Evolutionary conservation across 2,113 vertebrate genomes (phyloP).

Genomic region (Meriones unguiculatus): DNA sequence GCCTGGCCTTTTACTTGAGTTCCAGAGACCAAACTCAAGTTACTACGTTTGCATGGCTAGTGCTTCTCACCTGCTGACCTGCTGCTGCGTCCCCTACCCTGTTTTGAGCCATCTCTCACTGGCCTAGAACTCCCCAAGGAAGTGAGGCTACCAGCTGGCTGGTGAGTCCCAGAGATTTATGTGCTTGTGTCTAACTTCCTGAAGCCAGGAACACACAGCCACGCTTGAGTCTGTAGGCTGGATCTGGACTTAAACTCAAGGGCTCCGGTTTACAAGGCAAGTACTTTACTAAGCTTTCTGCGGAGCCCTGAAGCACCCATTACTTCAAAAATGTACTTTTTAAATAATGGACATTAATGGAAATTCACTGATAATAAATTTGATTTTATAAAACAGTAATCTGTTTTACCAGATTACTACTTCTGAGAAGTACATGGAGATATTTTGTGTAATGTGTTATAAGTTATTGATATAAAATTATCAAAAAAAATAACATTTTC

Average conservation of each 20-base stretch:
- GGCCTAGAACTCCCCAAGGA: neutral
- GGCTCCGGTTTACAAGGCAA: neutral
- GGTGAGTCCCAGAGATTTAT: neutral
- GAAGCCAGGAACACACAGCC: no score
- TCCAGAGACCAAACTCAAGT: neutral
- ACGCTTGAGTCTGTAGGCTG: neutral
- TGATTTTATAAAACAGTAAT: constrained; percentile 12
- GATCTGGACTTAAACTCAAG: neutral
- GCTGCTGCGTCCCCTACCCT: neutral
- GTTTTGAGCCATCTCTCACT: neutral
- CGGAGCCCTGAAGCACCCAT: neutral
- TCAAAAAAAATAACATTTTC: constrained; percentile 37
- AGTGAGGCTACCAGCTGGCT: no score
- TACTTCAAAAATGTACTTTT: neutral
- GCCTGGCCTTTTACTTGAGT: neutral
- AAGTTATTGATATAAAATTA: constrained; percentile 8
- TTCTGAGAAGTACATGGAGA: neutral
- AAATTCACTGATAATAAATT: neutral
- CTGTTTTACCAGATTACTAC: constrained; percentile 27
- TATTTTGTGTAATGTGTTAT: neutral
- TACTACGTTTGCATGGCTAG: neutral
- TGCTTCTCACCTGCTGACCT: neutral
- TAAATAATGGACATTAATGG: neutral
- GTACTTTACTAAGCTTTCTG: neutral
- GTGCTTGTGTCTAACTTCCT: no score